Conservation (phyloP, 2,113 vertebrate species). For the Callocephalon fimbriatum region DNA sequence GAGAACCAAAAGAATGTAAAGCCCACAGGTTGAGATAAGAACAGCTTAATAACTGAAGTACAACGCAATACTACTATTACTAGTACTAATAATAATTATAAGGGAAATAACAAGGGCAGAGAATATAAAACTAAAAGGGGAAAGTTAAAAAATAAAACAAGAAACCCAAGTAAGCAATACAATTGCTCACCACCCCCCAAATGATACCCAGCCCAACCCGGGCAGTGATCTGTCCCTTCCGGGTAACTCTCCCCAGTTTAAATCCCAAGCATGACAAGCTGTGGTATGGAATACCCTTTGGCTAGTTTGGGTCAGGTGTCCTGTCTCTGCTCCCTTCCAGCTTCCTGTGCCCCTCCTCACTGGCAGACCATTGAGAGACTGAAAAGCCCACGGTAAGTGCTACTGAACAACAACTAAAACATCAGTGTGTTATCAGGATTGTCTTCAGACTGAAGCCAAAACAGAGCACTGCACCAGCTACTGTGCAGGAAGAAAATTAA, state of each 20-base stretch:
- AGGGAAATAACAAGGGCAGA: background rate
- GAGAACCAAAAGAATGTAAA: background rate
- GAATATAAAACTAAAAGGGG: background rate
- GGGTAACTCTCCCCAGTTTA: background rate
- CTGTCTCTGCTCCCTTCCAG: background rate
- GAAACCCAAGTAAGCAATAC: background rate
- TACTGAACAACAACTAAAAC: background rate
- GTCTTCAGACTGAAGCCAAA: background rate
- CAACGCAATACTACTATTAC: background rate
- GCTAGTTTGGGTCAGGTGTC: background rate
- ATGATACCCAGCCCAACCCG: background rate
- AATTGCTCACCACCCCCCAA: background rate
- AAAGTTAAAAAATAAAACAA: background rate
- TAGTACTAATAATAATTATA: rapidly evolving
- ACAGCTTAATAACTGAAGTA: background rate
- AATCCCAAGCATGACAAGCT: background rate
- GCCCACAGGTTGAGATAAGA: background rate
- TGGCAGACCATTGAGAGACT: background rate
- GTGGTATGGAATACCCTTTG: background rate
- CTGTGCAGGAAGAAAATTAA: background rate
- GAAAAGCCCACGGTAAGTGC: background rate
- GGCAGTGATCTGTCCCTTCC: background rate
- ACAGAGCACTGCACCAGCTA: background rate
- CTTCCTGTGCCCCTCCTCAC: background rate
- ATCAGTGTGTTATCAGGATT: background rate